A percentile compares a stretch with the other conserved stretches of the same genome.
Conservation (phyloP, 2,888 invertebrate species). For the Eucriotettix oculatus region DNA sequence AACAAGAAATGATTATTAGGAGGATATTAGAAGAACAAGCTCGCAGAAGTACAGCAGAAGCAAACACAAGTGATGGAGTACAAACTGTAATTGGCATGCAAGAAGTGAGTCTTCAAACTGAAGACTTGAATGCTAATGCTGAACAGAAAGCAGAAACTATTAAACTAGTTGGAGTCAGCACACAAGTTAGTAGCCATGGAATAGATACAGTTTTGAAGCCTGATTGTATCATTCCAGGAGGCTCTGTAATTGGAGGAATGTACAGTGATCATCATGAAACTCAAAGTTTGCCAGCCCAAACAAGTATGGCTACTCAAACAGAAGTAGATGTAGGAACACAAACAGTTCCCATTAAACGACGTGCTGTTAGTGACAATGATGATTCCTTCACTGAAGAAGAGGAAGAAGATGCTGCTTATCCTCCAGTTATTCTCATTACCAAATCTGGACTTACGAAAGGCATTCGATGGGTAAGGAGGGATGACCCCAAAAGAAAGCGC, state of each 20-base stretch:
- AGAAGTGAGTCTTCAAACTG: not conserved
- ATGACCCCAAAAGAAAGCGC: not conserved
- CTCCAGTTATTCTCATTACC: not conserved
- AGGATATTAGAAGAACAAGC: conserved; percentile 14
- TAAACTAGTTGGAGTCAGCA: not conserved
- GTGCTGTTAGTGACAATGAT: conserved; percentile 8
- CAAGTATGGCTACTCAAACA: conserved; percentile 51
- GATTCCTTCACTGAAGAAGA: conserved; percentile 9
- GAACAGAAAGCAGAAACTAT: not conserved
- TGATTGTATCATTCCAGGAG: not conserved
- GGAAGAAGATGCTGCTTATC: not conserved
- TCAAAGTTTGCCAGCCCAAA: conserved; percentile 61
- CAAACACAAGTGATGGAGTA: not conserved
- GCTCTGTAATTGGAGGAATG: not conserved
- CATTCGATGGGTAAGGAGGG: conserved; percentile 1
- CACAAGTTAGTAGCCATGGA: not conserved
- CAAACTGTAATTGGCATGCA: not conserved
- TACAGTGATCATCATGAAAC: conserved; percentile 37
- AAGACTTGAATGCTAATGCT: not conserved
- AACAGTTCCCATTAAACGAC: conserved; percentile 37
- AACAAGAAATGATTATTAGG: not conserved
- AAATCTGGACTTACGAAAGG: not conserved
- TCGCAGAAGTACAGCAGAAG: not conserved
- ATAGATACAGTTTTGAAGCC: not conserved
- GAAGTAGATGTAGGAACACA: conserved; percentile 69